phyloP scores from a whole-genome alignment of 2,797 vertebrate genomes.

The Streptopelia turtur region DNA sequence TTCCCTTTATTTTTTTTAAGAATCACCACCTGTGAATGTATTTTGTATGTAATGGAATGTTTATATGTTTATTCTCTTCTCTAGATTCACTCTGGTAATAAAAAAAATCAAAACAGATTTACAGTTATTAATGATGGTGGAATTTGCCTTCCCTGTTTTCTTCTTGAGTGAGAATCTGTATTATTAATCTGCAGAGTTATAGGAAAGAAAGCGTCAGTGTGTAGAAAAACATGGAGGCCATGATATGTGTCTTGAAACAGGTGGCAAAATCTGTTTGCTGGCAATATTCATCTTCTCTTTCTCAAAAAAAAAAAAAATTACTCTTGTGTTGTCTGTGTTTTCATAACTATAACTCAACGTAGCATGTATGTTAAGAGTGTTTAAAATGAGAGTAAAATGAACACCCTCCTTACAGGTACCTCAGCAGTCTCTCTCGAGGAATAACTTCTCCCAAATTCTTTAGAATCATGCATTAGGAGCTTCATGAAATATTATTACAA shows the following conservation, averaged over 20 bases:
- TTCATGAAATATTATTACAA: constrained; percentile 10
- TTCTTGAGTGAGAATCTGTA: not conserved
- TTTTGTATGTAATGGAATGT: not conserved
- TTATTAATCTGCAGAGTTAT: not conserved
- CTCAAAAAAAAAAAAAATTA: not conserved
- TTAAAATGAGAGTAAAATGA: not conserved
- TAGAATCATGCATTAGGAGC: not conserved
- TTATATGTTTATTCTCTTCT: constrained; percentile 12
- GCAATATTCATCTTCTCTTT: not conserved
- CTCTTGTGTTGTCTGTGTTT: not conserved
- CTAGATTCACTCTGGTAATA: not conserved
- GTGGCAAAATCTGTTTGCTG: not conserved
- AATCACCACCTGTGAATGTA: constrained; percentile 10
- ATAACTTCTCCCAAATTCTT: not conserved
- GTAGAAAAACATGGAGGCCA: not conserved
- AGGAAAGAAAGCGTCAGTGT: not conserved
- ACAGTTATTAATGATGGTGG: not conserved
- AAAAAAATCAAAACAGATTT: not conserved
- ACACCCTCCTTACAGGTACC: not conserved
- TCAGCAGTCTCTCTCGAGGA: not conserved
- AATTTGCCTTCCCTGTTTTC: not conserved
- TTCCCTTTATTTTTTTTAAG: constrained; percentile 17
- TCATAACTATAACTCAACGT: not conserved
- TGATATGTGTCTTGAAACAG: not conserved
- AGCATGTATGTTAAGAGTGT: not conserved